These are phyloP conservation scores for Drosophila anceps DNA, from an alignment of 2,888 invertebrate species.

Conservation along the genomic window DNA sequence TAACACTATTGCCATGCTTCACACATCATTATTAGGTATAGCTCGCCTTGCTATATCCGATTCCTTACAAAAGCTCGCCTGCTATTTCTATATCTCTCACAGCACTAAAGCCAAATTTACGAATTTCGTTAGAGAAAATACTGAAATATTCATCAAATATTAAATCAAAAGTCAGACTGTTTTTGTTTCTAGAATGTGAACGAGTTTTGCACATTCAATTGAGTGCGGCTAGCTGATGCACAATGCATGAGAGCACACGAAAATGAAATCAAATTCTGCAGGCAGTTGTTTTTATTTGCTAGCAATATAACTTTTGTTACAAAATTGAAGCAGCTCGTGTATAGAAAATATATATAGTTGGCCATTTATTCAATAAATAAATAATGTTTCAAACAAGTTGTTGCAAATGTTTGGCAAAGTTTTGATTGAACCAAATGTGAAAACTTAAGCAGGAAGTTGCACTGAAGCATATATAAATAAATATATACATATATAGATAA, in stretches of 20 bases:
- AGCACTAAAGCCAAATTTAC: neutral
- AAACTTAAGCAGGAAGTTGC: neutral
- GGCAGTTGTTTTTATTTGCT: neutral
- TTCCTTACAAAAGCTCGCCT: too few relatives aligned
- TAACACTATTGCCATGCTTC: too few relatives aligned
- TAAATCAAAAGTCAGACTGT: neutral
- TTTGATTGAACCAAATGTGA: neutral
- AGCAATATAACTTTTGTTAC: neutral
- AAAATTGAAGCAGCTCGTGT: neutral
- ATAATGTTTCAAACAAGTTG: slow-evolving; percentile 1
- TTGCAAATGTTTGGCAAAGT: slow-evolving; percentile 2
- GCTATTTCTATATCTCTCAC: neutral
- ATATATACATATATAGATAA: too few relatives aligned
- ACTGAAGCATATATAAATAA: neutral
- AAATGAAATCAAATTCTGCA: neutral
- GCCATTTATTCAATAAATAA: neutral
- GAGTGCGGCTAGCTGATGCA: neutral
- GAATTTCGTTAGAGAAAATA: neutral
- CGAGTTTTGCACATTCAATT: neutral
- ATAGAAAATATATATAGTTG: too few relatives aligned
- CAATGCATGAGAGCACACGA: neutral
- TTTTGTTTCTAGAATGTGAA: neutral
- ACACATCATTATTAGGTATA: too few relatives aligned
- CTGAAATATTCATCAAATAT: neutral
- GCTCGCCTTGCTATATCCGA: too few relatives aligned